Conservation (phyloP, 2,113 vertebrate genomes). For the Rallus limicola region DNA sequence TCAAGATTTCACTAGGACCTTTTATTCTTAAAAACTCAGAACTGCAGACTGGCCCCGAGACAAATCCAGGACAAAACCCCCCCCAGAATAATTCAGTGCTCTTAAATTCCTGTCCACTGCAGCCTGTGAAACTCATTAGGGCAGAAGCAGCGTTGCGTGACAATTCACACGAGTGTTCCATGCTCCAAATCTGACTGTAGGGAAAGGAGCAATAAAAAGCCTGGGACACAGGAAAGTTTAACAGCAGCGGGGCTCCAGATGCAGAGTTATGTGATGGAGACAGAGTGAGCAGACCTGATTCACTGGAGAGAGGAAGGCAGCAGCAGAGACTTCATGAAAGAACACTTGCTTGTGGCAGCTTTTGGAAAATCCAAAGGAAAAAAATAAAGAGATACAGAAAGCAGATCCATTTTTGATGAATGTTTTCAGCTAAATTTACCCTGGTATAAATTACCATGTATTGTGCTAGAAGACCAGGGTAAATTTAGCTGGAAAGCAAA, state of each 20-base stretch:
- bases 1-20: neutral
- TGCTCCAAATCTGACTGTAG: neutral
- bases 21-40: neutral
- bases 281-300: neutral
- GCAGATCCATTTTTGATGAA: neutral
- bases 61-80: neutral
- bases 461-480: neutral
- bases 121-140: conserved; percentile 16
- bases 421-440: too few relatives aligned
- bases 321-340: neutral
- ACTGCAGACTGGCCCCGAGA: neutral
- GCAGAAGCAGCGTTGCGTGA: neutral
- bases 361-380: neutral
- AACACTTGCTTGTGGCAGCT: neutral
- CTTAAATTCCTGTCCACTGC: neutral
- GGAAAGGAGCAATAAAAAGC: neutral
- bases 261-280: neutral
- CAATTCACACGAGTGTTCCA: neutral
- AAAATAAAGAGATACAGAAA: neutral
- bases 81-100: neutral
- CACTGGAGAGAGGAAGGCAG: neutral
- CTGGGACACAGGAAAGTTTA: neutral
- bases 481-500: neutral
- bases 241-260: neutral
- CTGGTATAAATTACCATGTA: too few relatives aligned